Evolutionary conservation across 2,797 vertebrate species (phyloP).

Genomic region (Myoxocephalus aenaeus): DNA sequence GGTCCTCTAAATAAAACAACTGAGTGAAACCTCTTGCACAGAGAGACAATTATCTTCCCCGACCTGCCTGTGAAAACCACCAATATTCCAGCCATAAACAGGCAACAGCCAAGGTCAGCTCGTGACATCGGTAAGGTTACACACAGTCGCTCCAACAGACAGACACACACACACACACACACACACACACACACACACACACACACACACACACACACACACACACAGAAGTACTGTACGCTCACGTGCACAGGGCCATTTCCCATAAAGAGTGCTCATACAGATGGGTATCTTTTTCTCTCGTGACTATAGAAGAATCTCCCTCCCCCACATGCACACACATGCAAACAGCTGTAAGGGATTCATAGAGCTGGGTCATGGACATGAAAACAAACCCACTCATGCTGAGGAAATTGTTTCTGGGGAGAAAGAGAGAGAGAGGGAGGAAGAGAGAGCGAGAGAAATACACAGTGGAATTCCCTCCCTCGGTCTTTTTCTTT

Average conservation of each 20-base stretch:
- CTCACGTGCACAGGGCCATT: conserved; percentile 35
- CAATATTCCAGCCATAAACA: conserved; percentile 55
- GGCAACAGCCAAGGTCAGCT: conserved; percentile 52
- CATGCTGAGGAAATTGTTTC: conserved; percentile 72
- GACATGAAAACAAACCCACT: conserved; percentile 72
- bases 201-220: conserved; percentile 37
- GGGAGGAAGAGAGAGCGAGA: conserved; percentile 1
- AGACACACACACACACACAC: conserved; percentile 36
- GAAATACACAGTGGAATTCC: conserved; percentile 60
- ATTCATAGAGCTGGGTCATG: conserved; percentile 61
- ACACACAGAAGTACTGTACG: conserved; percentile 22
- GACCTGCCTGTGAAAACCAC: conserved; percentile 42
- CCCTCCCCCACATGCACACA: conserved; percentile 72
- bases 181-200: conserved; percentile 35
- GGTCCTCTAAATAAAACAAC: not conserved
- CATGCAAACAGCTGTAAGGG: conserved; percentile 60
- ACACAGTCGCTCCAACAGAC: conserved; percentile 33
- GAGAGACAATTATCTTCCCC: conserved; percentile 15
- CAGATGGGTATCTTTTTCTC: conserved; percentile 47
- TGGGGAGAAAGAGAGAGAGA: conserved; percentile 13
- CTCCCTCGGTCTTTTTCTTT: conserved; percentile 40
- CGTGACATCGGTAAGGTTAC: conserved; percentile 47
- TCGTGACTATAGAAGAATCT: conserved; percentile 50
- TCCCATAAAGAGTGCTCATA: conserved; percentile 54
- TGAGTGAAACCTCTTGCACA: conserved; percentile 19